Conservation (phyloP, 2,797 vertebrate species). For the Falco columbarius region DNA sequence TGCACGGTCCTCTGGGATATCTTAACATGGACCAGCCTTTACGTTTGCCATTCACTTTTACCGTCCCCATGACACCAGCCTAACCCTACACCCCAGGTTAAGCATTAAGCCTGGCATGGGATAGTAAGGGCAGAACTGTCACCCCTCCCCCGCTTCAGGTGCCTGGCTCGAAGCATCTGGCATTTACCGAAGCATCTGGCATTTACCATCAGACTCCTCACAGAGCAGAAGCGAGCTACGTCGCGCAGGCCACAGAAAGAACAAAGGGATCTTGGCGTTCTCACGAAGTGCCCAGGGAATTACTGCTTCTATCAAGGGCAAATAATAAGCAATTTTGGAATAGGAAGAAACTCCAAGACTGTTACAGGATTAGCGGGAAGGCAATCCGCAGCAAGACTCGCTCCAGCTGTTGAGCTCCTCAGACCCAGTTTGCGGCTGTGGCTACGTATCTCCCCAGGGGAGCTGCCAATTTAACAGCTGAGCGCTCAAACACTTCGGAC, state of each 20-base stretch:
- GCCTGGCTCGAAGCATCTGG: neutral
- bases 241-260: neutral
- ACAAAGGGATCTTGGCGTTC: neutral
- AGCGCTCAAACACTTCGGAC: neutral
- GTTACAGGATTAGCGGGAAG: neutral
- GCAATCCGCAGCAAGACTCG: neutral
- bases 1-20: neutral
- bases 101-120: neutral
- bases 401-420: neutral
- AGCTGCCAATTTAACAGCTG: neutral
- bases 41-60: too few relatives aligned
- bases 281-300: neutral
- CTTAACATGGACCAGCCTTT: neutral
- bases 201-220: neutral
- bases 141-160: neutral
- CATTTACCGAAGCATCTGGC: neutral
- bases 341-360: neutral
- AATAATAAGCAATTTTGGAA: neutral
- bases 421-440: neutral
- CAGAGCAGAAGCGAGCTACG: neutral
- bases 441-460: neutral
- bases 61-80: neutral
- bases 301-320: neutral
- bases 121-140: neutral
- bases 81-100: neutral